A percentile compares a stretch with the other conserved stretches of the same genome.
phyloP scores from a whole-genome alignment of 2,113 vertebrate genomes.

The Opisthocomus hoazin region DNA sequence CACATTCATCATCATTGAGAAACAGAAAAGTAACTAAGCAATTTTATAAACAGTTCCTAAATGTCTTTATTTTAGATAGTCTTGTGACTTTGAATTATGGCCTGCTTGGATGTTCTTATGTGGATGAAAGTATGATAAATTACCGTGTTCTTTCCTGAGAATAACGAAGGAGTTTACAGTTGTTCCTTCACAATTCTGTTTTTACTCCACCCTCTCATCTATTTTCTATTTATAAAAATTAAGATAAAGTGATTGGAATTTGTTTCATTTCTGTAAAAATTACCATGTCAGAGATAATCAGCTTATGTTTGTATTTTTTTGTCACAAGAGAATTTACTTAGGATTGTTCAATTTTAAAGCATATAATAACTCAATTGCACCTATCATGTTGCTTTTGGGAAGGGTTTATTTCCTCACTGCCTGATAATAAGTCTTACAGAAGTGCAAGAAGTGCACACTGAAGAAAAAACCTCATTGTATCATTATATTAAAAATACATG shows the following conservation, averaged over 20 bases:
- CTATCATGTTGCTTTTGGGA: not conserved
- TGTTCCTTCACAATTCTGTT: not conserved
- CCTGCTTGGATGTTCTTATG: not conserved
- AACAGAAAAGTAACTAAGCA: not conserved
- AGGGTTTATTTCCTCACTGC: not conserved
- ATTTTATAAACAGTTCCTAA: not conserved
- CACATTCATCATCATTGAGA: not conserved
- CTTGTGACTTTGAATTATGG: not conserved
- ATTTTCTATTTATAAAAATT: not conserved
- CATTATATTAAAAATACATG: not conserved
- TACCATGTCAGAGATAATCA: not conserved
- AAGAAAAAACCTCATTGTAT: not conserved
- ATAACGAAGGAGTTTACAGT: not conserved
- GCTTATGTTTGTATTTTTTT: not conserved
- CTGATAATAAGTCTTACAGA: not conserved
- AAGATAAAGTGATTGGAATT: not conserved
- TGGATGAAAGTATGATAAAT: not conserved
- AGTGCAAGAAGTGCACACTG: not conserved
- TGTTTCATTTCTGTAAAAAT: not conserved
- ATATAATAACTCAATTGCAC: not conserved
- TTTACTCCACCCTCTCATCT: not conserved
- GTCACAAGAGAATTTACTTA: not conserved
- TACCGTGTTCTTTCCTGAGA: not conserved
- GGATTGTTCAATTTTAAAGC: not conserved
- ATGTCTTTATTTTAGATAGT: not conserved